Evolutionary conservation across 2,113 vertebrate species (phyloP).

Genomic region (Sander lucioperca): DNA sequence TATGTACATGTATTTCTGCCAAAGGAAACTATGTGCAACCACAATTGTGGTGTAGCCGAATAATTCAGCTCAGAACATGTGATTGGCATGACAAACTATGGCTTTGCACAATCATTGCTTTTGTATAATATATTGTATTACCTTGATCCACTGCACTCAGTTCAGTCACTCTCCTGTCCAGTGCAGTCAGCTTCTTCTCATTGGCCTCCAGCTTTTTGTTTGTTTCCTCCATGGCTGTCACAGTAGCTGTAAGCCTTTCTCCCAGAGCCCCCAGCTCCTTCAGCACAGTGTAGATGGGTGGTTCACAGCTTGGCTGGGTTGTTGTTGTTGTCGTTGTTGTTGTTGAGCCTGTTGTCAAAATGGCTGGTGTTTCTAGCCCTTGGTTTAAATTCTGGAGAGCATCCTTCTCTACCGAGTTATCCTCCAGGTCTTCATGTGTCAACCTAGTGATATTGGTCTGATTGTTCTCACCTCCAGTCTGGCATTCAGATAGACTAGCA

Average conservation of each 20-base stretch:
- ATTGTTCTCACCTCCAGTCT: neutral
- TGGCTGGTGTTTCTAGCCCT: neutral
- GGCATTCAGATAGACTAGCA: neutral
- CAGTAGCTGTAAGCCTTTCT: neutral
- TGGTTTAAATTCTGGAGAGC: neutral
- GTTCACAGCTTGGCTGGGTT: neutral
- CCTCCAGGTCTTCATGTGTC: neutral
- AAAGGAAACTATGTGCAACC: neutral
- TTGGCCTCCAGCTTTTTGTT: constrained; percentile 41
- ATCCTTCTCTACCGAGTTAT: neutral
- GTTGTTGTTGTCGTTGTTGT: neutral
- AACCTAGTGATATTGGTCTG: neutral
- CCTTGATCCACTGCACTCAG: neutral
- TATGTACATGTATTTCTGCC: neutral
- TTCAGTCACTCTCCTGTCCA: constrained; percentile 2
- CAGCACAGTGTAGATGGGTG: neutral
- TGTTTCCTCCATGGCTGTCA: constrained; percentile 36
- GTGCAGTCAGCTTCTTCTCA: constrained; percentile 22
- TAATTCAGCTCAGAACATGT: neutral
- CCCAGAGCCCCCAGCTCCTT: constrained; percentile 25
- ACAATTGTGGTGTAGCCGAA: neutral
- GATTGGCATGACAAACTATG: neutral
- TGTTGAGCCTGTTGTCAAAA: neutral
- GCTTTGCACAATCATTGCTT: neutral
- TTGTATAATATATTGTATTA: neutral